Base-by-base conservation (phyloP, 1,140 invertebrate genomes). In the Cotesia typhae region DNA sequence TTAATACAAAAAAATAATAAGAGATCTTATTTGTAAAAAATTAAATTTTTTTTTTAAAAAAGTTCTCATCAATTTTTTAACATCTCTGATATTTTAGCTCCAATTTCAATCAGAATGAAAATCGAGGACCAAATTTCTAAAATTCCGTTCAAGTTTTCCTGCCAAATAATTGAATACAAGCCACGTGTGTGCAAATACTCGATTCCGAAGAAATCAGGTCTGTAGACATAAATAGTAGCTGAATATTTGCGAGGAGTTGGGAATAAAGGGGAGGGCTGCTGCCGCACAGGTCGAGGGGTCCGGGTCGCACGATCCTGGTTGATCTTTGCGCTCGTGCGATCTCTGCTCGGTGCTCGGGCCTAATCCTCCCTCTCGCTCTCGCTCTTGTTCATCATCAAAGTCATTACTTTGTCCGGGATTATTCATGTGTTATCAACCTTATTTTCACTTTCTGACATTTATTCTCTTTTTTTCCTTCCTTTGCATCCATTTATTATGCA, bases 291-390 rank as follows among this genome's bases (percentile, higher is more conserved):
- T 83, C 84, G 84, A 84, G 83, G 83, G 83, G 82, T 84, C 83
- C 84, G 83, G 84, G 85, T 87, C 84, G 82, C 84, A 86, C 85
- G 85, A 87, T 85, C 83, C 82, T 83, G 83, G 79, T 86, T 84
- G 85, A 86, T 86, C 83, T 85, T 85, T 85, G 84, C 83, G 83
- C 83, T 85, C 84, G 83, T 85, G 83, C 84, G 82, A 85, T 84
- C 82, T 83, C 53, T 55, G 57, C 17, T 67, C 53, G 65, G 64
- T 47, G 10, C 73, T 67, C 47, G 41, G 60, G 73, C 41, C 41
- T 67, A 64, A 67, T 47, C 72, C 47, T 72, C 70, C 60, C 69
- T 69, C 65, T 59, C 53, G 28, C 53, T 59, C 51, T 47, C 53
- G 28, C 53, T 59, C 51, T 47, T 60, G 51, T 74, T 74, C 63